Conservation (phyloP, 2,888 invertebrate species). For the Minunthozetes semirufus region DNA sequence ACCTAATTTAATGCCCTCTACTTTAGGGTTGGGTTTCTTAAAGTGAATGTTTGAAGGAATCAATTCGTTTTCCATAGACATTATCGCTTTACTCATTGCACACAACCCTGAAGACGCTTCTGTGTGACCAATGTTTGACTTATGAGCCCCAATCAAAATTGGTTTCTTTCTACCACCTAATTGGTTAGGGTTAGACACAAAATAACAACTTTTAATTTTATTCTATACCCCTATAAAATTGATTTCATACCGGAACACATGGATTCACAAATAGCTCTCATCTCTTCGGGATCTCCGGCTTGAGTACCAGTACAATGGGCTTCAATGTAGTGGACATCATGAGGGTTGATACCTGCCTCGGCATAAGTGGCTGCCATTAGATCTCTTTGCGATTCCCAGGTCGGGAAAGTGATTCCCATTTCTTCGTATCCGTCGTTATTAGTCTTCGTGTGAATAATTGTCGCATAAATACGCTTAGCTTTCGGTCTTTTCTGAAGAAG, state of each 20-base stretch:
- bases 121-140: constrained; percentile 97
- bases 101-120: constrained; percentile 57
- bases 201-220: too few relatives aligned
- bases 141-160: constrained; percentile 88
- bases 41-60: constrained; percentile 53
- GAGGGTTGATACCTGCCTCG: constrained; percentile 49
- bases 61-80: constrained; percentile 50
- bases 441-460: constrained; percentile 75
- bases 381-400: constrained; percentile 68
- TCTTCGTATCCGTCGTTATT: constrained; percentile 91
- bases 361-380: constrained; percentile 40
- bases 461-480: constrained; percentile 75
- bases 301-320: constrained; percentile 57
- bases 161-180: constrained; percentile 59
- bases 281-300: constrained; percentile 53
- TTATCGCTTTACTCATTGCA: constrained; percentile 51
- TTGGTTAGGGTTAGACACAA: too few relatives aligned
- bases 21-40: constrained; percentile 51
- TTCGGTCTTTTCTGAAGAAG: constrained; percentile 64
- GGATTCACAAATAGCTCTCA: constrained; percentile 49
- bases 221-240: too few relatives aligned
- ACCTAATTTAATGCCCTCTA: constrained; percentile 52
- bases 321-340: constrained; percentile 53
- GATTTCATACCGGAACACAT: constrained; percentile 46
- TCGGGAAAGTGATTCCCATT: constrained; percentile 80